phyloP scores from a whole-genome alignment of 1,140 invertebrate genomes.

The Orchestia grillus region DNA sequence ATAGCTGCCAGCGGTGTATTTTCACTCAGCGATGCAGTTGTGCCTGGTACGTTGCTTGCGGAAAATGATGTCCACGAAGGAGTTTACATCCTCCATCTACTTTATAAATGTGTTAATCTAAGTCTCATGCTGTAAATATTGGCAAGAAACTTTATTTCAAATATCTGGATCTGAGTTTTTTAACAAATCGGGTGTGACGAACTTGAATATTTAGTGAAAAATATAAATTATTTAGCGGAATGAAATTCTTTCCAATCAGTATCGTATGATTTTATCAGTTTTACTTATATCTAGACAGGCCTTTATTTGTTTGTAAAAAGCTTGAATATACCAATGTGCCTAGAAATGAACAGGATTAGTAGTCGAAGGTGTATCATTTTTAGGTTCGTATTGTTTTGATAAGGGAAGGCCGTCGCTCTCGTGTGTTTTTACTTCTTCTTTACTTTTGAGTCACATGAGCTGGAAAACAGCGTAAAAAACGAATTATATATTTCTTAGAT shows the following conservation, averaged over 20 bases:
- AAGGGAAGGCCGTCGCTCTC: neutral
- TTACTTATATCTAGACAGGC: neutral
- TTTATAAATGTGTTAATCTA: neutral
- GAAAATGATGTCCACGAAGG: too few relatives aligned
- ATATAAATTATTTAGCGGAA: neutral
- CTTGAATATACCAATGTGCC: neutral
- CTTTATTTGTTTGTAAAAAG: too few relatives aligned
- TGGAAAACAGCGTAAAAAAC: neutral
- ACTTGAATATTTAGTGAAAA: neutral
- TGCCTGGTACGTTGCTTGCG: neutral
- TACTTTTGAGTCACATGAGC: neutral
- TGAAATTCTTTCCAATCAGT: neutral
- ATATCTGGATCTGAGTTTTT: neutral
- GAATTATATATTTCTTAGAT: neutral
- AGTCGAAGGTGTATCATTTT: neutral
- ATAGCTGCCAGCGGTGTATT: neutral
- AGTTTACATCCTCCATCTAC: neutral
- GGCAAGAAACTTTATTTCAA: neutral
- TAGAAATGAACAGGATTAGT: neutral
- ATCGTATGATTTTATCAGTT: neutral
- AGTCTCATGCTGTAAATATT: neutral
- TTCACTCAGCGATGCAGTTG: neutral
- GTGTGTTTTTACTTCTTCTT: neutral
- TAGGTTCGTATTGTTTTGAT: neutral
- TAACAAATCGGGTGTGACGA: neutral